Evolutionary conservation across 2,888 invertebrate genomes (phyloP), one percentile per base, ranked within the genome.

Genomic region (Abscondita cerata): DNA sequence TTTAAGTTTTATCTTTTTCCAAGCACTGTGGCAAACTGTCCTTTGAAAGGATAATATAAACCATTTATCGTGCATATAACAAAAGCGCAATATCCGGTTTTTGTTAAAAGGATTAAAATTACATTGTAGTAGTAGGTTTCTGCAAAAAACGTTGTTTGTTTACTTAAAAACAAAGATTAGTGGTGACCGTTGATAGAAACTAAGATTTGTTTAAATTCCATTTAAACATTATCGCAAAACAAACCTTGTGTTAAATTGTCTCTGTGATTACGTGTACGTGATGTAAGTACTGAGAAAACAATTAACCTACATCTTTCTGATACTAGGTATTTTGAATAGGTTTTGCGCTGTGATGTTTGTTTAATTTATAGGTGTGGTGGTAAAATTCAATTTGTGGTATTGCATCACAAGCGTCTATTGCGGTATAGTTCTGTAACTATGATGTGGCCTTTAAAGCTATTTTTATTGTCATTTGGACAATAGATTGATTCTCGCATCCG

Each of bases 281-380:
- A 34, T 12, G 6, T 18, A 19, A 4, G 15, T 40, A 33, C 44
- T 44, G 13, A 47, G 38, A 44, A 55, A 46, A 48, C 38, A 47
- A 53, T 57, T 62, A 62, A 62, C 62, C 57, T 44, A 62, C 13
- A 52, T 57, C 13, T 50, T 56, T 52, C 56, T 62, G 62, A 52
- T 62, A 48, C 41, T 12, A n/a, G n/a, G n/a, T n/a, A 41, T 40
- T 56, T 57, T 56, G 50, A 57, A 57, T 56, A 38, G 52, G 38
- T 40, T 50, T 56, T 57, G n/a, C n/a, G n/a, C n/a, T n/a, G n/a
- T n/a, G n/a, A n/a, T n/a, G n/a, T n/a, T n/a, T 25, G 25, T 6
- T 25, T 2, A 51, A 57, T 62, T 25, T 25, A 52, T 57, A 62
- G 62, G 62, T 13, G 62, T 47, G 57, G 62, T 53, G 44, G 47